Base-by-base conservation (phyloP, 2,113 vertebrate genomes). In the Anthoscopus minutus region DNA sequence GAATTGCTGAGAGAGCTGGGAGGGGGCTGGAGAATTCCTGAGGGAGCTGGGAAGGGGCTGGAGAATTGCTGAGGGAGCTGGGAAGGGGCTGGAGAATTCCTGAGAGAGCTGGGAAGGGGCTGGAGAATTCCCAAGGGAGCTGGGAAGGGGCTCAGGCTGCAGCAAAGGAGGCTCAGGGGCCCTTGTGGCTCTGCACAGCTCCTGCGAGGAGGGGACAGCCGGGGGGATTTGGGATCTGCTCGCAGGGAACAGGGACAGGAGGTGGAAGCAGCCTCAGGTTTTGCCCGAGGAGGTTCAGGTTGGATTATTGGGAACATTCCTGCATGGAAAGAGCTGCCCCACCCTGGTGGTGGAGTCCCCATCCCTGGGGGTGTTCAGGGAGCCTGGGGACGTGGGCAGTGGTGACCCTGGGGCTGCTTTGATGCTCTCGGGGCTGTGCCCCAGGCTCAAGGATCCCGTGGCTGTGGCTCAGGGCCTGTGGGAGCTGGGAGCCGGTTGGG, bases 371-470 rank as follows among this genome's bases (percentile, higher is more conserved):
- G 10, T 15, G 30, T 11, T 45, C 22, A 11, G 7, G 4, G 17
- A 13, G 3, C 27, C 17, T 14, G 45, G 72, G 53, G 33, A 7
- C 6, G 2, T 1, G 66, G 24, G 16, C 53, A 21, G 70, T 11
- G 61, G 23, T 57, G 82, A 3, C 31, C 37, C 11, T 18, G 38
- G 31, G 24, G 50, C 6, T 20, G 19, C 2, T 27, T 8, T 9
- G 27, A 1, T 17, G 51, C 0, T 6, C 38, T 17, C 10, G 2
- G 38, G 9, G 47, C 3, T 37, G 37, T 51, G 50, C 28, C 72
- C 51, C 35, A 20, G 1, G 3, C 42, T 11, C 9, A 1, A 0
- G 37, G 31, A 2, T 13, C 5, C 69, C 1, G 1, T 10, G 44
- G 7, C 53, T 28, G n/a, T 10, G 11, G 23, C 16, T 69, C 33